Conservation (phyloP, 2,888 invertebrate species). For the Ichneumoninae sp. region DNA sequence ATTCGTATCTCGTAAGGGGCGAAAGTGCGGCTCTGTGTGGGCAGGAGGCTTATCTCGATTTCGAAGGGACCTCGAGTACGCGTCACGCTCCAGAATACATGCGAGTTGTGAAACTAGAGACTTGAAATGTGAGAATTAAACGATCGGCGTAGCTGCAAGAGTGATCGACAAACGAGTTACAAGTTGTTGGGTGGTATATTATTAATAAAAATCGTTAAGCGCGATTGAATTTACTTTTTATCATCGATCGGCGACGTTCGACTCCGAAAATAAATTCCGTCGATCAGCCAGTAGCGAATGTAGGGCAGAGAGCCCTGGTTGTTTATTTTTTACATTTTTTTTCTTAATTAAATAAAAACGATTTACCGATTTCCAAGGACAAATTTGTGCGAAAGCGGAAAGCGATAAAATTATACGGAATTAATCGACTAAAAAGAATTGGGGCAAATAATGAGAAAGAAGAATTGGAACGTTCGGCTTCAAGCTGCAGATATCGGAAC, state of each 20-base stretch:
- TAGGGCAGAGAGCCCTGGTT: not conserved
- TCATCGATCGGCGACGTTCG: not conserved
- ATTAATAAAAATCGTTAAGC: not conserved
- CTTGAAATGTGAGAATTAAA: not conserved
- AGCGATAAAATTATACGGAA: not conserved
- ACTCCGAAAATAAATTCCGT: not conserved
- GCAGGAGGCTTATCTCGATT: constrained; percentile 2
- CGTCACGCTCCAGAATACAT: constrained; percentile 1
- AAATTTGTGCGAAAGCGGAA: not conserved
- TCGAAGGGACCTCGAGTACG: constrained; percentile 1
- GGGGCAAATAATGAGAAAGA: not conserved
- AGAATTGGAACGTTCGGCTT: not conserved
- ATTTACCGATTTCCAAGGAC: not conserved
- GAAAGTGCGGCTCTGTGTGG: constrained; percentile 60
- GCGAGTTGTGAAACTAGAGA: constrained; percentile 5
- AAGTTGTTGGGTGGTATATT: not conserved
- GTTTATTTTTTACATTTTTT: not conserved
- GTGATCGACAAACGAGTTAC: not conserved
- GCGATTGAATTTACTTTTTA: not conserved
- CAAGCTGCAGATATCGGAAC: constrained; percentile 27
- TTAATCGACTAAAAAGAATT: not conserved
- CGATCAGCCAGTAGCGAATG: not conserved
- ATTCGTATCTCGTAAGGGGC: constrained; percentile 63
- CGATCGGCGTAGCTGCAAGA: not conserved
- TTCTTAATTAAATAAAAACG: not conserved